Conservation (phyloP, 2,888 invertebrate species). For the Rotaria socialis region DNA sequence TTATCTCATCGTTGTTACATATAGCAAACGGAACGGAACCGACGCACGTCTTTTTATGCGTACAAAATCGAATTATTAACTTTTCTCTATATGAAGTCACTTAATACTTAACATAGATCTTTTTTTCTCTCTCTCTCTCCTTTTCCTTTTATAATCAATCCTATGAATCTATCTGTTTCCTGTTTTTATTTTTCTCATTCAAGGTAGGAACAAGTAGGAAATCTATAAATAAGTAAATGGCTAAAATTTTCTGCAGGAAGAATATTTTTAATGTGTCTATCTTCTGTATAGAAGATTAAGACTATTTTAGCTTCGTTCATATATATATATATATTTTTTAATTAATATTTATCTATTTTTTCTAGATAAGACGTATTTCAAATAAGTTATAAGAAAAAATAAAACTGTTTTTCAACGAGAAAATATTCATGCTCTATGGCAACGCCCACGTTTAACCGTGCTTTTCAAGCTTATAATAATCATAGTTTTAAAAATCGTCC, state of each 20-base stretch:
- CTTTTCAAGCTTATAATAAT: background rate
- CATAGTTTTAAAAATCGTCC: background rate
- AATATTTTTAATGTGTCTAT: background rate
- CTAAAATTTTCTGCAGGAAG: background rate
- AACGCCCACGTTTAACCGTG: background rate
- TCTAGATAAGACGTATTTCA: background rate
- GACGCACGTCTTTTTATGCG: background rate
- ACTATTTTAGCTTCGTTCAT: background rate
- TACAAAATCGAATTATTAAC: constrained; percentile 1
- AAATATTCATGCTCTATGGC: background rate
- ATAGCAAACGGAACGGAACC: background rate
- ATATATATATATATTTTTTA: background rate
- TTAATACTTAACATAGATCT: background rate
- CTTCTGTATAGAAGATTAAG: background rate
- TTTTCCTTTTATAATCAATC: background rate
- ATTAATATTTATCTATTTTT: background rate
- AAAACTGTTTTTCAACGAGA: background rate
- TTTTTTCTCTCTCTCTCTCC: background rate
- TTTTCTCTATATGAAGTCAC: background rate
- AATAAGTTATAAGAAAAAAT: background rate
- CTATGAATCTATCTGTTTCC: background rate
- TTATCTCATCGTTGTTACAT: background rate
- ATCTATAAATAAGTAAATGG: background rate
- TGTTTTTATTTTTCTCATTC: background rate
- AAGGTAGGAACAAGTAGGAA: background rate